Conservation (phyloP, 2,888 invertebrate species). For the Ephialtes manifestator region DNA sequence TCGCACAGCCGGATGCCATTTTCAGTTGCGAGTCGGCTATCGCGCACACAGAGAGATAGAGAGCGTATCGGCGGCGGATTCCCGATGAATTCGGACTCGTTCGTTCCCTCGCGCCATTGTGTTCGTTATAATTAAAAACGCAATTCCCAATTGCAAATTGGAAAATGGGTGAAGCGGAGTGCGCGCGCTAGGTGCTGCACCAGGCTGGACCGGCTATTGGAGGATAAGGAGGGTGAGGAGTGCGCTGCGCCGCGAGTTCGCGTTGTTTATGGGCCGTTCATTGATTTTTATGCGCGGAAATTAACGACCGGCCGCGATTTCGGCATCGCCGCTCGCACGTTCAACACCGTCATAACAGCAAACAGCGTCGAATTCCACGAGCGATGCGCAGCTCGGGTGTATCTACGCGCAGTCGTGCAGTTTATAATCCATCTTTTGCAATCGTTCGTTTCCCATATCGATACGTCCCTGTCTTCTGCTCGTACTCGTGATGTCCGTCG, state of each 20-base stretch:
- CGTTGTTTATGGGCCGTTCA: constrained; percentile 85
- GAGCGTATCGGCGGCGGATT: constrained; percentile 42
- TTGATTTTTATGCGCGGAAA: constrained; percentile 86
- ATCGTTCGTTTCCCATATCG: constrained; percentile 16
- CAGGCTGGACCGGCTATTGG: constrained; percentile 52
- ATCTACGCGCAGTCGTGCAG: constrained; percentile 28
- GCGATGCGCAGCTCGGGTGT: background rate
- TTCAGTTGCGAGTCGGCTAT: constrained; percentile 77
- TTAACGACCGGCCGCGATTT: constrained; percentile 85
- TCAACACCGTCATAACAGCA: constrained; percentile 64
- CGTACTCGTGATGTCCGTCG: constrained; percentile 27
- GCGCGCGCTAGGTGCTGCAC: background rate
- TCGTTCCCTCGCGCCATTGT: constrained; percentile 80
- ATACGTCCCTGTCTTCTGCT: background rate
- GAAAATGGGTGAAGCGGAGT: constrained; percentile 83
- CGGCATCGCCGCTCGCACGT: constrained; percentile 76
- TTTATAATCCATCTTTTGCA: constrained; percentile 54
- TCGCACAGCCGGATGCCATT: constrained; percentile 83
- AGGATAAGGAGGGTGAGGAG: constrained; percentile 59
- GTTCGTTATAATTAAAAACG: constrained; percentile 86
- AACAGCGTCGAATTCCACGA: constrained; percentile 52
- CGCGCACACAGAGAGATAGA: constrained; percentile 56
- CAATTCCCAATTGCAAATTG: constrained; percentile 86
- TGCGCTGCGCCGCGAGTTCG: constrained; percentile 25
- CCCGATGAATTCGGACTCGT: constrained; percentile 62